Conservation (phyloP, 1,140 invertebrate species). For the Drosophila grimshawi region DNA sequence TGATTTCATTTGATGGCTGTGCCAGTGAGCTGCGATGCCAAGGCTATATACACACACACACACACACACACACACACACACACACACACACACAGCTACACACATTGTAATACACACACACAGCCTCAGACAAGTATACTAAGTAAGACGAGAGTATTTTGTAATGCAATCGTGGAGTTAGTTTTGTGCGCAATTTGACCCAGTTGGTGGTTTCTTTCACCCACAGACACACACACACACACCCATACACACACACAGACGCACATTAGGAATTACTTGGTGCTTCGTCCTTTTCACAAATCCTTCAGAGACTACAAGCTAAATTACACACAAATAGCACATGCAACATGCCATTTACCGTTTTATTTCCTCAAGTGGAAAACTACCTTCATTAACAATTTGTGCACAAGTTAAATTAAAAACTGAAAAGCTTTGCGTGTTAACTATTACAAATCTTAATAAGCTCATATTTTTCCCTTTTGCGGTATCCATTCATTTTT, state of each 20-base stretch:
- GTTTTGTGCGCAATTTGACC: constrained; percentile 42
- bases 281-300: constrained; percentile 11
- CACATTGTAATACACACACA: neutral
- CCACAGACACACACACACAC: neutral
- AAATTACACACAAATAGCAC: constrained; percentile 18
- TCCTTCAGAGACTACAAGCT: constrained; percentile 21
- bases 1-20: constrained; percentile 47
- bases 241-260: neutral
- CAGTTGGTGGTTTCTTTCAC: constrained; percentile 31
- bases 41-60: neutral
- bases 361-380: constrained; percentile 3
- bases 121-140: neutral
- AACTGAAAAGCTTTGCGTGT: constrained; percentile 7
- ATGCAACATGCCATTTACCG: constrained; percentile 21
- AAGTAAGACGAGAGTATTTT: constrained; percentile 4
- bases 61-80: neutral
- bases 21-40: constrained; percentile 22
- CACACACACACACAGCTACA: neutral
- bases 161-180: constrained; percentile 30
- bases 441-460: neutral
- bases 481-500: no score
- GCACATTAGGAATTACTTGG: neutral
- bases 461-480: no score
- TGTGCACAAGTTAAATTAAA: constrained; percentile 18
- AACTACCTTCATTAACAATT: constrained; percentile 3